Conservation (phyloP, 2,113 vertebrate genomes). For the Thalassarche chlororhynchos region DNA sequence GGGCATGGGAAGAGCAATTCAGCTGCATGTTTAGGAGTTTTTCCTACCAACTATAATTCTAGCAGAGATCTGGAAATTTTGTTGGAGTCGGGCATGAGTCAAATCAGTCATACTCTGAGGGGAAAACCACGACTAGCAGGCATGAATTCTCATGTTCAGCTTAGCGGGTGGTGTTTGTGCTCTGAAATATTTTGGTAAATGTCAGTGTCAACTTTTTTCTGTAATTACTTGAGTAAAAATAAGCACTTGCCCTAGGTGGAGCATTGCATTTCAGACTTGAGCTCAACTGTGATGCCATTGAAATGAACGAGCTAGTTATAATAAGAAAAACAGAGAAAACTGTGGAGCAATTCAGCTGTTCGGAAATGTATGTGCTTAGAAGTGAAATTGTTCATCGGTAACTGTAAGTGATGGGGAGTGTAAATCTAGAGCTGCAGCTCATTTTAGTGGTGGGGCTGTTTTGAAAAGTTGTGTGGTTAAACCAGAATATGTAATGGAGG, state of each 20-base stretch:
- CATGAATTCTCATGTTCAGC: conserved; percentile 12
- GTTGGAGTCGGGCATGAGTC: not conserved
- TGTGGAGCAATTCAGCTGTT: not conserved
- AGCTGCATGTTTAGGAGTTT: not conserved
- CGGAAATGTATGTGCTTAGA: not conserved
- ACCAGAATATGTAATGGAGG: not conserved
- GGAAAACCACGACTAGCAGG: not conserved
- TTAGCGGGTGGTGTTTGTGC: not conserved
- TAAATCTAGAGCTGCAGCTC: not conserved
- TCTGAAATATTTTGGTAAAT: conserved; percentile 53
- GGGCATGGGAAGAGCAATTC: not conserved
- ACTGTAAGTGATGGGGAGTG: not conserved
- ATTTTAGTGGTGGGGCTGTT: not conserved
- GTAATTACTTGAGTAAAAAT: conserved; percentile 51
- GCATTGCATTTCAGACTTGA: not conserved
- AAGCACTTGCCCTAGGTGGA: conserved; percentile 32
- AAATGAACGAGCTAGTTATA: not conserved
- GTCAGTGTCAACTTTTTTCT: conserved; percentile 18
- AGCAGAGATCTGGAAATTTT: not conserved
- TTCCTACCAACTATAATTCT: not conserved
- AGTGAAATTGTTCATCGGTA: not conserved
- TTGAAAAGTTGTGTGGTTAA: conserved; percentile 24
- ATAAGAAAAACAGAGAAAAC: conserved; percentile 10
- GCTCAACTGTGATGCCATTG: not conserved
- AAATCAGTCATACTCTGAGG: not conserved